These are phyloP conservation scores for Megaptera novaeangliae DNA, from an alignment of 2,113 vertebrate genomes.

Conservation along the genomic window DNA sequence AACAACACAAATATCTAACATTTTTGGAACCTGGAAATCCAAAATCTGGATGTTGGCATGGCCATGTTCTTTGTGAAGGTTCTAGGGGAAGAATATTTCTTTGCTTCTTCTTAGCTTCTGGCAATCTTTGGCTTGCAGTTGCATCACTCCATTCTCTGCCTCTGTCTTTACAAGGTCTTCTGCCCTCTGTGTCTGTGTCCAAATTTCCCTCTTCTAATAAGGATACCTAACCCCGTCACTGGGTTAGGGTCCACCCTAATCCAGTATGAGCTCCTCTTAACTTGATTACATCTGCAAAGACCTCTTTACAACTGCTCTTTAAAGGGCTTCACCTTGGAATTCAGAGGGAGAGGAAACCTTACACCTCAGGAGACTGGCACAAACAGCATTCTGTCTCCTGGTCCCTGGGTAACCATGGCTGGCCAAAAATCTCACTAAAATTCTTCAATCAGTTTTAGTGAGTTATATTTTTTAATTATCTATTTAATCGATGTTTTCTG, in stretches of 20 bases:
- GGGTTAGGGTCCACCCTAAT: neutral
- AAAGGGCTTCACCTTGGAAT: slow-evolving; percentile 41
- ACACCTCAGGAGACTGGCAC: neutral
- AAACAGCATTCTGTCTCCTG: slow-evolving; percentile 51
- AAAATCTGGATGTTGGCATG: neutral
- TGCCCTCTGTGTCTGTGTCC: neutral
- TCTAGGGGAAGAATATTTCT: neutral
- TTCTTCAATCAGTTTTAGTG: neutral
- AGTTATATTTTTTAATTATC: neutral
- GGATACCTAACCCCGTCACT: neutral
- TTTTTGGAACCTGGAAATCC: neutral
- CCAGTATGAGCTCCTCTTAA: neutral
- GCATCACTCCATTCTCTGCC: neutral
- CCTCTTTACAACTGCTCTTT: slow-evolving; percentile 25
- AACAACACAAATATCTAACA: neutral
- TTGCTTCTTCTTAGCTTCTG: neutral
- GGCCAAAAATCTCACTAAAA: neutral
- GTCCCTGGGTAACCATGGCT: slow-evolving; percentile 43
- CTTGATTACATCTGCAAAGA: neutral
- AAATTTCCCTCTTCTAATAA: neutral
- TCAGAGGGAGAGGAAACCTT: slow-evolving; percentile 9
- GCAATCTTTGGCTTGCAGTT: neutral
- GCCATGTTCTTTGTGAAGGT: neutral
- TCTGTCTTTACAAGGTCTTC: neutral
- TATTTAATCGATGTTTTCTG: neutral